Conservation (phyloP, 2,113 vertebrate species). For the Brienomyrus brachyistius region DNA sequence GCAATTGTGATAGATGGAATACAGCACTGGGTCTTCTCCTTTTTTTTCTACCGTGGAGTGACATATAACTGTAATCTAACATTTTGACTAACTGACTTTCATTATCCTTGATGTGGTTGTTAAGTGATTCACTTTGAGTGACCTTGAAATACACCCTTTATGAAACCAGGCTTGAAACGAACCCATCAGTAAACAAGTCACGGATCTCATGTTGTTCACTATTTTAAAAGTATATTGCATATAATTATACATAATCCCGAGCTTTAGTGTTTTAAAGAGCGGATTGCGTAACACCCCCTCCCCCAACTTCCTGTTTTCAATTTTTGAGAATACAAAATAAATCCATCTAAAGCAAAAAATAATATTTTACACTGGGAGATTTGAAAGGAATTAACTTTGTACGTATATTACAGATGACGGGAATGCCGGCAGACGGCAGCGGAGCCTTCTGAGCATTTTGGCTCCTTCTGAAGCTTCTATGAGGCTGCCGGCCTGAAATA, state of each 20-base stretch:
- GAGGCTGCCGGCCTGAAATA: neutral
- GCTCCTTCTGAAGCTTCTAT: slow-evolving; percentile 37
- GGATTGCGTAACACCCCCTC: neutral
- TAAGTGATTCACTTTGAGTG: neutral
- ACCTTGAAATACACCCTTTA: neutral
- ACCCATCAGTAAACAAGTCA: neutral
- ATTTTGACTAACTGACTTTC: neutral
- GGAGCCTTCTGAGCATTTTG: slow-evolving; percentile 41
- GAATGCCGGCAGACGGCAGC: slow-evolving; percentile 40
- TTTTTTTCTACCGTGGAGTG: neutral
- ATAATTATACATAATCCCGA: neutral
- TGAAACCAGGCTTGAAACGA: neutral
- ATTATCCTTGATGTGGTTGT: neutral
- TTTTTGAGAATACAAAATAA: slow-evolving; percentile 24
- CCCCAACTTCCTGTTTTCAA: slow-evolving; percentile 18
- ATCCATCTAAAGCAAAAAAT: slow-evolving; percentile 27
- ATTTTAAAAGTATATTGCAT: neutral
- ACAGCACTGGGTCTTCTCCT: neutral
- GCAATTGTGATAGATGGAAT: neutral
- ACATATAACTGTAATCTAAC: neutral
- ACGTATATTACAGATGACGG: slow-evolving; percentile 34
- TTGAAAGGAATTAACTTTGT: slow-evolving; percentile 40
- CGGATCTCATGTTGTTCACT: neutral
- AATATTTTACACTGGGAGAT: slow-evolving; percentile 31
- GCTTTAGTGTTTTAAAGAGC: neutral